These are phyloP conservation scores for Ibycter americanus DNA, from an alignment of 2,797 vertebrate species.

Conservation along the genomic window DNA sequence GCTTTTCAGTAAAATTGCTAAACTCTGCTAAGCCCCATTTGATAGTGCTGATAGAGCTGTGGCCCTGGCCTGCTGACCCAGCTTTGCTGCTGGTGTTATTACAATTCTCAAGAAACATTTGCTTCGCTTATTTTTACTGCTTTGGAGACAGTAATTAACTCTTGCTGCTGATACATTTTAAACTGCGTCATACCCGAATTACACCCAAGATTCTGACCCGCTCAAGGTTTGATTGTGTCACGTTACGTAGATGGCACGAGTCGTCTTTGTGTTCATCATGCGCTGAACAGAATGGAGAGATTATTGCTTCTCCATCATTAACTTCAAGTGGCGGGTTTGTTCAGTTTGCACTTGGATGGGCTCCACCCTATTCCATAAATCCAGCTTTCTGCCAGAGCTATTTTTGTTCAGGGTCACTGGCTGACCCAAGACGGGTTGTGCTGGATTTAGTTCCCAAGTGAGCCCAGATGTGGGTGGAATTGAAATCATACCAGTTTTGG, in stretches of 20 bases:
- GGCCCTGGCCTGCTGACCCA: not conserved
- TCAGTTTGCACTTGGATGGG: slow-evolving; percentile 54
- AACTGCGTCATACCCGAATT: not conserved
- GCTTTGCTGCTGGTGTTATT: rapidly evolving
- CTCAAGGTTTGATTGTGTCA: not conserved
- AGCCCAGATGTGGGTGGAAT: slow-evolving; percentile 72
- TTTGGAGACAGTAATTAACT: not conserved
- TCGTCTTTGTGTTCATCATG: not conserved
- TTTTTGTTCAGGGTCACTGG: slow-evolving; percentile 74
- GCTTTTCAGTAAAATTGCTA: not conserved
- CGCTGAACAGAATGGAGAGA: not conserved
- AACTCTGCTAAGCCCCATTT: not conserved
- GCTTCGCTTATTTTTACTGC: not conserved
- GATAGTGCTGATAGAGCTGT: rapidly evolving
- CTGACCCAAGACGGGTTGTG: slow-evolving; percentile 71
- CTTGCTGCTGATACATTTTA: not conserved
- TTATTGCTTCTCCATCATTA: not conserved
- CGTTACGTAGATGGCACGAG: not conserved
- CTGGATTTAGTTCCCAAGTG: slow-evolving; percentile 72
- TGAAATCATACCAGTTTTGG: not conserved
- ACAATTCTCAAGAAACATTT: rapidly evolving
- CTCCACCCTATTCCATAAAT: slow-evolving; percentile 65
- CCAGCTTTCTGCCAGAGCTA: slow-evolving; percentile 70
- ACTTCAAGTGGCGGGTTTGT: not conserved
- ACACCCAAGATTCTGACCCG: not conserved